These are phyloP conservation scores for Trissonchulus latispiculum DNA, from an alignment of 2,888 invertebrate genomes.

Conservation along the genomic window DNA sequence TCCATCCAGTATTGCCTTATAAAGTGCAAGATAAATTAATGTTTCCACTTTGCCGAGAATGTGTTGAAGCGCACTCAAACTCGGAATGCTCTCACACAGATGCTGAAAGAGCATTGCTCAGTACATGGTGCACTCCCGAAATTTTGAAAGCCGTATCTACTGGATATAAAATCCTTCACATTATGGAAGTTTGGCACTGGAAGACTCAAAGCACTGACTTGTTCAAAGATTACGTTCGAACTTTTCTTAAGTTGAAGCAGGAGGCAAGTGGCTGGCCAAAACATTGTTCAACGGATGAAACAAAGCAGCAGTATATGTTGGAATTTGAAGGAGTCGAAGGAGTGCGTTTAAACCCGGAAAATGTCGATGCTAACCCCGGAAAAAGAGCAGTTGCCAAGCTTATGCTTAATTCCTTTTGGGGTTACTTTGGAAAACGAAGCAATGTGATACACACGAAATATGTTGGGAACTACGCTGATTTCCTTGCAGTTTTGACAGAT, in stretches of 20 bases:
- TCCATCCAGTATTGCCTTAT: not conserved
- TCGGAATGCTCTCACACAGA: not conserved
- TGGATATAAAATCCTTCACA: not conserved
- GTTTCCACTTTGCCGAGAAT: constrained; percentile 1
- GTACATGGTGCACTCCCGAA: not conserved
- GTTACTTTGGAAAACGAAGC: not conserved
- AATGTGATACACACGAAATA: not conserved
- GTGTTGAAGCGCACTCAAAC: not conserved
- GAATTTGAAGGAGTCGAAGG: not conserved
- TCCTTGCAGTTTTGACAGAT: not conserved
- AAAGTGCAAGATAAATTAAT: not conserved
- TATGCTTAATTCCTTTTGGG: no score
- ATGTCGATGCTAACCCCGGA: not conserved
- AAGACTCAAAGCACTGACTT: not conserved
- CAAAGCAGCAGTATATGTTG: not conserved
- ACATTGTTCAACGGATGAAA: not conserved
- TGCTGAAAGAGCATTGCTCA: not conserved
- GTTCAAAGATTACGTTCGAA: no score
- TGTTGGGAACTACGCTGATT: no score
- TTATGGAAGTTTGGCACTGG: constrained; percentile 8
- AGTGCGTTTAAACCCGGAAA: not conserved
- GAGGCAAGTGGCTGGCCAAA: not conserved
- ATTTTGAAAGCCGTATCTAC: not conserved
- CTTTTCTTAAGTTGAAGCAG: no score
- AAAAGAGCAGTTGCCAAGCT: not conserved